phyloP scores from a whole-genome alignment of 2,113 vertebrate genomes.

The Fulmarus glacialis region DNA sequence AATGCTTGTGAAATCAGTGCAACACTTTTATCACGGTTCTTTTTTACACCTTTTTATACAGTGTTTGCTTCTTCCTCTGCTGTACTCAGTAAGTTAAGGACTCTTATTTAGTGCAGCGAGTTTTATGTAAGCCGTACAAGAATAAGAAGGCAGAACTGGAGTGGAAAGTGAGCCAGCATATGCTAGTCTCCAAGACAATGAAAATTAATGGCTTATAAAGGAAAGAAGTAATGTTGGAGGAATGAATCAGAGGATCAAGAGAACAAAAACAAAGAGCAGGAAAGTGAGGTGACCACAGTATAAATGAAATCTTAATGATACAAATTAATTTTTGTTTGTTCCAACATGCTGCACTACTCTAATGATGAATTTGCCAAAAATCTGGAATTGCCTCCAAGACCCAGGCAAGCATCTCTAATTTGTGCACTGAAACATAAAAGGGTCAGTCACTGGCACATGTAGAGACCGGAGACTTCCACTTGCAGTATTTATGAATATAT shows the following conservation, averaged over 20 bases:
- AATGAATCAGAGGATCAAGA: background rate
- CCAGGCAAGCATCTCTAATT: background rate
- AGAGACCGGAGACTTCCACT: background rate
- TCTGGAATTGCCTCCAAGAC: background rate
- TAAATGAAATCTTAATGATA: background rate
- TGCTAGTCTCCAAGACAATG: background rate
- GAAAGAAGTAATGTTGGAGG: background rate
- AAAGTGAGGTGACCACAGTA: background rate
- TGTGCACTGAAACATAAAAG: conserved; percentile 4
- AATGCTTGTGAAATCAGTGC: background rate
- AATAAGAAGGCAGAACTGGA: background rate
- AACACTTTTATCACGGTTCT: background rate
- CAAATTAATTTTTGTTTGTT: background rate
- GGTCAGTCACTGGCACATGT: background rate
- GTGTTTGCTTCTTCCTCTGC: background rate
- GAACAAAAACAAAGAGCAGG: background rate
- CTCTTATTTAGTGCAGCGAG: background rate
- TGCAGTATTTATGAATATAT: background rate
- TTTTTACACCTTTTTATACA: background rate
- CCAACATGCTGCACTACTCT: background rate
- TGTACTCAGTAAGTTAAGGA: background rate
- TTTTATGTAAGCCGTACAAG: background rate
- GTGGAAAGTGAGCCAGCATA: background rate
- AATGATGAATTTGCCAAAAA: conserved; percentile 5
- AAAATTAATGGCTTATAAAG: background rate